A percentile compares a stretch with the other conserved stretches of the same genome.
Evolutionary conservation across 2,888 invertebrate genomes (phyloP).

Genomic region (Protonemura montana): DNA sequence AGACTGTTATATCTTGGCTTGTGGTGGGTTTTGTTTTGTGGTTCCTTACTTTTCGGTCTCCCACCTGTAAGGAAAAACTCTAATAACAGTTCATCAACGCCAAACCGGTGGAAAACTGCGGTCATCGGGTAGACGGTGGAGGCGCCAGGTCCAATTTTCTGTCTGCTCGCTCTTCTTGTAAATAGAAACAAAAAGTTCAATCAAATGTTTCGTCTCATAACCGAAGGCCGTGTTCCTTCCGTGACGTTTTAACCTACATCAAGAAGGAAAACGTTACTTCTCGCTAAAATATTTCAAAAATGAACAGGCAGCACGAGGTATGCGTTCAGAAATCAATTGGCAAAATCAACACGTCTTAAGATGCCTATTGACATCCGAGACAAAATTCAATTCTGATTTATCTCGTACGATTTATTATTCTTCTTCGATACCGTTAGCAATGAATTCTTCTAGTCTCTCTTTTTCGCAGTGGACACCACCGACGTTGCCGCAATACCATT

Average conservation of each 20-base stretch:
- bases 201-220: not conserved
- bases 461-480: not conserved
- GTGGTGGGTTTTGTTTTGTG: not conserved
- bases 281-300: not conserved
- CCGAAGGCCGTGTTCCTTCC: not conserved
- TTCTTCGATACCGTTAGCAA: slow-evolving; percentile 8
- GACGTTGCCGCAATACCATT: not conserved
- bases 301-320: not conserved
- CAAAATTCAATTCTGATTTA: slow-evolving; percentile 18
- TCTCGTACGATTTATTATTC: not conserved
- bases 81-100: not conserved
- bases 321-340: not conserved
- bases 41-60: not conserved
- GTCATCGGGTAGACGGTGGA: not conserved
- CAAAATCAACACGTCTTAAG: not conserved
- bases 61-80: not conserved
- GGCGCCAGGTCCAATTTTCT: not conserved
- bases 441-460: not conserved
- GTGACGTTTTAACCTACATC: no score
- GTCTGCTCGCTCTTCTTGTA: not conserved
- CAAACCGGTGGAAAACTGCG: not conserved
- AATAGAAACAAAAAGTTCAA: not conserved
- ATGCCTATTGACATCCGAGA: not conserved
- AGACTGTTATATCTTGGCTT: not conserved
- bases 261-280: not conserved